A percentile compares a stretch with the other conserved stretches of the same genome.
phyloP scores from a whole-genome alignment of 2,797 vertebrate genomes.

The Epinephelus malabaricus region DNA sequence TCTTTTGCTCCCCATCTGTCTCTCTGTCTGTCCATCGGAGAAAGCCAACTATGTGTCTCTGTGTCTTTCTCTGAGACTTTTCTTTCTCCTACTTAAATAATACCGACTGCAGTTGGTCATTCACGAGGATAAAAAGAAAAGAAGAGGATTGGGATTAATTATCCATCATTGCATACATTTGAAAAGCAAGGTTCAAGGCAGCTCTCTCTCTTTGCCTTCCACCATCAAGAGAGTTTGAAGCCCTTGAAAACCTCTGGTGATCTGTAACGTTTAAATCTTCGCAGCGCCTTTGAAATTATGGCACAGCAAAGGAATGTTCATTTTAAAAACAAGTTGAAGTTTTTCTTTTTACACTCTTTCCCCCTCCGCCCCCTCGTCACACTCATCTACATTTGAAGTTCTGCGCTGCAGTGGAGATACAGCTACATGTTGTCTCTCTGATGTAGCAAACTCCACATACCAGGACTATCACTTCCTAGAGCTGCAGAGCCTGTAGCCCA shows the following conservation, averaged over 20 bases:
- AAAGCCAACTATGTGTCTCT: constrained; percentile 68
- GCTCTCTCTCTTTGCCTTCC: constrained; percentile 17
- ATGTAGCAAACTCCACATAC: constrained; percentile 30
- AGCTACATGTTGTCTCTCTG: constrained; percentile 21
- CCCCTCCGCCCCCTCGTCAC: neutral
- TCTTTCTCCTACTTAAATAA: constrained; percentile 42
- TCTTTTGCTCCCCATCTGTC: constrained; percentile 74
- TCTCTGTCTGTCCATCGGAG: constrained; percentile 65
- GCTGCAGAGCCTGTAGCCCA: constrained; percentile 39
- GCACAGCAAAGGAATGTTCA: constrained; percentile 22
- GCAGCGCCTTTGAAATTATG: constrained; percentile 45
- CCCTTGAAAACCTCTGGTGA: constrained; percentile 51
- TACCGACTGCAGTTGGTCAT: constrained; percentile 51
- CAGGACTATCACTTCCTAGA: constrained; percentile 26
- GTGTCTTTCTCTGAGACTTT: constrained; percentile 50
- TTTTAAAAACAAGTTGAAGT: constrained; percentile 39
- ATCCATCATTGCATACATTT: constrained; percentile 57
- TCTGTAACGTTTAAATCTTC: constrained; percentile 44
- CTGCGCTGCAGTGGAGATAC: constrained; percentile 10
- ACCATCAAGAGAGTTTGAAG: constrained; percentile 28
- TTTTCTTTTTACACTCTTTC: neutral
- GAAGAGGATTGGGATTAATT: constrained; percentile 68
- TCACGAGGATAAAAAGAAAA: constrained; percentile 42
- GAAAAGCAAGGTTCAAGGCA: constrained; percentile 57
- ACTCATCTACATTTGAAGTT: constrained; percentile 34